A percentile compares a stretch with the other conserved stretches of the same genome.
Evolutionary conservation across 1,140 invertebrate species (phyloP).

Genomic region (Monochamus saltuarius): DNA sequence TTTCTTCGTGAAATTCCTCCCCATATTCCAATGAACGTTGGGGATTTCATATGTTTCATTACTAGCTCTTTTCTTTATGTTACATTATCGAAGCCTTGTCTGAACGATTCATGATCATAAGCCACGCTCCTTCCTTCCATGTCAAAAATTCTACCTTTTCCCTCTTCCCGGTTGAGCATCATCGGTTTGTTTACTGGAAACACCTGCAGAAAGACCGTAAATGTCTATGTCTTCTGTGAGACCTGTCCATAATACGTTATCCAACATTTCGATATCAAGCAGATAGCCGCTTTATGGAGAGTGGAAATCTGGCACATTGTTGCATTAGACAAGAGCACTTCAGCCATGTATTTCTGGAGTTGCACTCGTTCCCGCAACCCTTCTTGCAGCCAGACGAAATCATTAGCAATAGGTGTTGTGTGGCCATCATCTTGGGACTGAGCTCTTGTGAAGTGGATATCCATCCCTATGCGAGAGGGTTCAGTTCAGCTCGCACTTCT

Average conservation of each 20-base stretch:
- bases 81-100: too few relatives aligned
- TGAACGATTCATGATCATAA: too few relatives aligned
- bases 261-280: neutral
- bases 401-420: neutral
- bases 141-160: too few relatives aligned
- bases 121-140: too few relatives aligned
- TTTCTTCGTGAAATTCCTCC: too few relatives aligned
- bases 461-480: neutral
- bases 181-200: too few relatives aligned
- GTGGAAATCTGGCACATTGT: neutral
- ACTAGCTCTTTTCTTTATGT: too few relatives aligned
- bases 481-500: neutral
- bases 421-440: constrained; percentile 8
- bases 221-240: too few relatives aligned
- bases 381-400: neutral
- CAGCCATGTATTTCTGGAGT: neutral
- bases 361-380: constrained; percentile 11
- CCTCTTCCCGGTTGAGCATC: too few relatives aligned
- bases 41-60: too few relatives aligned
- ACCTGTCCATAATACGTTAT: neutral
- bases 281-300: neutral
- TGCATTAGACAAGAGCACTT: neutral
- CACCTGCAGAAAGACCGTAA: too few relatives aligned
- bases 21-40: too few relatives aligned
- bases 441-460: constrained; percentile 7